These are phyloP conservation scores for Cerastoderma edule DNA, from an alignment of 2,888 invertebrate genomes.

Conservation along the genomic window DNA sequence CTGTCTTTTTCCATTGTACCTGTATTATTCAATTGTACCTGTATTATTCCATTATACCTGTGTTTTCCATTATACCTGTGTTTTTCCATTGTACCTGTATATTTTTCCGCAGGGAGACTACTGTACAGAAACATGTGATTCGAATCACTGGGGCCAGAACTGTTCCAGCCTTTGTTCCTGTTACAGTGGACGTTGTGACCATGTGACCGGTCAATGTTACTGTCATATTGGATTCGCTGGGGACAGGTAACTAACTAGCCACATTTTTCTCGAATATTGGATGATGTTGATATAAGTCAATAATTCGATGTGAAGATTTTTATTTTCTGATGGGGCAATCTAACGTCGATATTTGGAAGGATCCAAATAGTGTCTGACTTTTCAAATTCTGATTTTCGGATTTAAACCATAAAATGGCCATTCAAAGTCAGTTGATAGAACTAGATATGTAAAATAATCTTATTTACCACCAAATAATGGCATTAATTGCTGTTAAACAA, in stretches of 20 bases:
- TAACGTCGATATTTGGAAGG: no score
- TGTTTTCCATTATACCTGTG: neutral
- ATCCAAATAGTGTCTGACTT: no score
- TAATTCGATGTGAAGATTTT: no score
- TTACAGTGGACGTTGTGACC: conserved; percentile 76
- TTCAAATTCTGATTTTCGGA: no score
- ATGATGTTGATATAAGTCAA: neutral
- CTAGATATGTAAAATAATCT: no score
- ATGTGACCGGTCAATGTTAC: conserved; percentile 50
- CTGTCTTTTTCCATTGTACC: no score
- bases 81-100: neutral
- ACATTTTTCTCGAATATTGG: no score
- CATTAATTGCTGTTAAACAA: no score
- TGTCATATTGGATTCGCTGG: conserved; percentile 62
- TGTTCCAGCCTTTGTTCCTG: conserved; percentile 84
- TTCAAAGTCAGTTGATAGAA: no score
- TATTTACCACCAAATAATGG: no score
- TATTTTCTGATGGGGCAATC: no score
- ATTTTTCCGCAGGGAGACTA: conserved; percentile 47
- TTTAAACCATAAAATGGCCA: no score
- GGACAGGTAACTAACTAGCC: conserved; percentile 42
- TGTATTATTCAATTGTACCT: neutral
- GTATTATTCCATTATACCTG: neutral
- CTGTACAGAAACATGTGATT: conserved; percentile 75
- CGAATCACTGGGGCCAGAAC: conserved; percentile 80